Evolutionary conservation across 2,797 vertebrate genomes (phyloP), one percentile per base, ranked within the genome.

Genomic region (Pantherophis alleghaniensis): DNA sequence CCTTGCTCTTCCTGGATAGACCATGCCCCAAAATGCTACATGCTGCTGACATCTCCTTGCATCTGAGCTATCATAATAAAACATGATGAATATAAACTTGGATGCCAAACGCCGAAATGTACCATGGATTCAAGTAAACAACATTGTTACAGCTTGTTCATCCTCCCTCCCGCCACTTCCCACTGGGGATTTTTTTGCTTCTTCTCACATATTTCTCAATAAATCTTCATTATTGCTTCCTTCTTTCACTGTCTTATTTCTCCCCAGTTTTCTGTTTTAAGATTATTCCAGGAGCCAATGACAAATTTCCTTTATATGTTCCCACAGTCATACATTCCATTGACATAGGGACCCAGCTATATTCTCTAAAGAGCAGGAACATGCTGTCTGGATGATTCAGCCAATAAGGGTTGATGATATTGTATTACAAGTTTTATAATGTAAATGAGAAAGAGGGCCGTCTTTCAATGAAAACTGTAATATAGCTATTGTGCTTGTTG

Each of bases 401-500:
- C 97, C 98, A 98, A 98, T 98, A 97, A 60, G 92, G 95, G 94
- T 95, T 93, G 97, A 97, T 97, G 97, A 97, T 97, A 97, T 97
- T 97, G 96, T 97, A 97, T 97, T 98, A 97, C 97, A 95, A 95
- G 96, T 97, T 97, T 96, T 96, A 96, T 97, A 98, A 98, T 98
- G 97, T 96, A 97, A 97, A 98, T 97, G 97, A 97, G 97, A 97
- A 97, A 97, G 97, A 97, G 97, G 97, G 96, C 97, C 97, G 97
- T 98, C 97, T 96, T 97, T 97, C 97, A 96, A 97, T 98, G 97
- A 97, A 97, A 97, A 97, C 96, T 97, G 95, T 97, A 97, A 97
- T 97, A 97, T 96, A 97, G 97, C 97, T 97, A 97, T 98, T 97
- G 97, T 98, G 97, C 96, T 97, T 98, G 97, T 98, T 98, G 98